These are phyloP conservation scores for Selene dorsalis DNA, from an alignment of 2,797 vertebrate genomes.

Conservation along the genomic window DNA sequence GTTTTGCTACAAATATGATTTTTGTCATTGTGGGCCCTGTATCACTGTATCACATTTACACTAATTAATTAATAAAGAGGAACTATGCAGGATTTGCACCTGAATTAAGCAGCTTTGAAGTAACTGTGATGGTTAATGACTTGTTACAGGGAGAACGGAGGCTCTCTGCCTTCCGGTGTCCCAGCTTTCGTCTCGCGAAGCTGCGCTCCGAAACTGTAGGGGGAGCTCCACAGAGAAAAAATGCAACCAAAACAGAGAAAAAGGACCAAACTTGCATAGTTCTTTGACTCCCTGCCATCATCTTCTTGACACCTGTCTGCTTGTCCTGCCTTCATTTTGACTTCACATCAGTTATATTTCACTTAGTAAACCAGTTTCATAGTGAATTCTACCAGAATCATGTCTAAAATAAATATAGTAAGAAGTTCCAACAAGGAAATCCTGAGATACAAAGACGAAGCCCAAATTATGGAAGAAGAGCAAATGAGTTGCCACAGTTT, in stretches of 20 bases:
- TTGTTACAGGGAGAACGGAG: too few species aligned
- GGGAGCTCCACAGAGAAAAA: too few species aligned
- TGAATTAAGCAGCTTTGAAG: too few species aligned
- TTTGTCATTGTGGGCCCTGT: background rate
- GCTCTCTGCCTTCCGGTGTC: too few species aligned
- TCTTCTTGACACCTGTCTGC: background rate
- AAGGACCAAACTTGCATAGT: too few species aligned
- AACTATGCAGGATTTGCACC: too few species aligned
- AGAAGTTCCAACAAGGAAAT: background rate
- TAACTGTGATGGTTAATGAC: too few species aligned
- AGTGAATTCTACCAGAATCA: background rate
- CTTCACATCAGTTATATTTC: background rate
- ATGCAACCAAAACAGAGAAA: too few species aligned
- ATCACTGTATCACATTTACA: too few species aligned
- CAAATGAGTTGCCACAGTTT: slow-evolving; percentile 25
- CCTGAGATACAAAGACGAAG: slow-evolving; percentile 22
- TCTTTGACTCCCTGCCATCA: background rate
- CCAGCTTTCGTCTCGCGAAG: too few species aligned
- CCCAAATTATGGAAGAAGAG: background rate
- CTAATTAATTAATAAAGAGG: too few species aligned
- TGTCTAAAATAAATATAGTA: background rate
- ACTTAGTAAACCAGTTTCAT: background rate
- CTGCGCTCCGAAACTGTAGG: too few species aligned
- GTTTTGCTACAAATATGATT: background rate
- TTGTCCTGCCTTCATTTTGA: background rate